Evolutionary conservation across 2,113 vertebrate species (phyloP).

Genomic region (Sigmodon hispidus): DNA sequence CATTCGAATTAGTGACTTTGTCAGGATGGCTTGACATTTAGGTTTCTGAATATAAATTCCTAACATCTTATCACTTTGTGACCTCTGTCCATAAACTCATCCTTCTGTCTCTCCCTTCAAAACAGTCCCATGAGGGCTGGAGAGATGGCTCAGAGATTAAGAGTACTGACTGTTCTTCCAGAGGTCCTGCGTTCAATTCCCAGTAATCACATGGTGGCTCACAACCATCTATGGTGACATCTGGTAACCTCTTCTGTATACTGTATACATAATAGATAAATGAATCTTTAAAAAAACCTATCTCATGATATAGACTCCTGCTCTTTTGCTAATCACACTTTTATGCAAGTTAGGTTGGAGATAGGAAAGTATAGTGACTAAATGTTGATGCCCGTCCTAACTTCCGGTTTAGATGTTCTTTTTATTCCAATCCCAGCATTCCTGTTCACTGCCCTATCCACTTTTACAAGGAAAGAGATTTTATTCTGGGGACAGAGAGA

Average conservation of each 20-base stretch:
- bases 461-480: background rate
- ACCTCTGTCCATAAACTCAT: background rate
- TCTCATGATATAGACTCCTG: background rate
- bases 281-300: no score
- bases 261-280: no score
- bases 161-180: no score
- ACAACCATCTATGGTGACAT: no score
- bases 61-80: background rate
- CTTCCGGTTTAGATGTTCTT: background rate
- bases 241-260: no score
- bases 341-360: background rate
- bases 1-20: background rate
- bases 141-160: no score
- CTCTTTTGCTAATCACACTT: background rate
- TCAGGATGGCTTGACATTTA: background rate
- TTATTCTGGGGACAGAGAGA: no score
- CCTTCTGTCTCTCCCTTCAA: constrained; percentile 2
- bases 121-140: no score
- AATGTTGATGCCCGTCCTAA: background rate
- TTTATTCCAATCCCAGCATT: background rate
- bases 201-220: no score
- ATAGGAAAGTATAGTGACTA: background rate
- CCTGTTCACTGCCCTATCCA: background rate
- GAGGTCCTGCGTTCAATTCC: no score
- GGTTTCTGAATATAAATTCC: background rate